Evolutionary conservation across 2,797 vertebrate species (phyloP).

Genomic region (Malacoraja senta): DNA sequence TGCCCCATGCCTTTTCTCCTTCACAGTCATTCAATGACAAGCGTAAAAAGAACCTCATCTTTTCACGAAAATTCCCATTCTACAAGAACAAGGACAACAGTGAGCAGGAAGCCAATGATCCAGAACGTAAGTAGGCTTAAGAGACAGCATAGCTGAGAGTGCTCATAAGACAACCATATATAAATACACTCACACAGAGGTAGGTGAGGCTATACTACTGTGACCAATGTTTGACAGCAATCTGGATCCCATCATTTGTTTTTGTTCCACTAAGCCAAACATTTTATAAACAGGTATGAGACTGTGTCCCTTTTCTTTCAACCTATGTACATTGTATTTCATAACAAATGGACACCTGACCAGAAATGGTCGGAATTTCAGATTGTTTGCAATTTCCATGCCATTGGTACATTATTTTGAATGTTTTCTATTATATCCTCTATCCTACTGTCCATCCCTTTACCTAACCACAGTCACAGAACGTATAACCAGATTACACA

Average conservation of each 20-base stretch:
- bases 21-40: conserved; percentile 99
- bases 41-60: conserved; percentile 99
- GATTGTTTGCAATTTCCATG: neutral
- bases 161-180: conserved; percentile 35
- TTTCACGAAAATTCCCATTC: conserved; percentile 99
- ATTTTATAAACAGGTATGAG: conserved; percentile 24
- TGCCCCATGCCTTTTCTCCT: conserved; percentile 93
- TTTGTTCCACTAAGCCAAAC: neutral
- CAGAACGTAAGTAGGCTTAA: conserved; percentile 89
- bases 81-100: conserved; percentile 98
- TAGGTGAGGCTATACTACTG: conserved; percentile 66
- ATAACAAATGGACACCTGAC: conserved; percentile 6
- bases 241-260: conserved; percentile 58
- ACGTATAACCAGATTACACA: neutral
- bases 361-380: neutral
- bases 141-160: conserved; percentile 41
- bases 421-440: neutral
- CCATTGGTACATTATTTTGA: neutral
- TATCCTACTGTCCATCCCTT: neutral
- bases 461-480: neutral
- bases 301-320: conserved; percentile 26
- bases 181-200: conserved; percentile 51
- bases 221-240: conserved; percentile 62
- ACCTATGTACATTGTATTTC: conserved; percentile 29
- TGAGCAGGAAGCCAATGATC: conserved; percentile 93